Percentiles rank a stretch among this genome's conserved stretches.
Conservation (phyloP, 1,140 invertebrate genomes). For the Calephelis nemesis region DNA sequence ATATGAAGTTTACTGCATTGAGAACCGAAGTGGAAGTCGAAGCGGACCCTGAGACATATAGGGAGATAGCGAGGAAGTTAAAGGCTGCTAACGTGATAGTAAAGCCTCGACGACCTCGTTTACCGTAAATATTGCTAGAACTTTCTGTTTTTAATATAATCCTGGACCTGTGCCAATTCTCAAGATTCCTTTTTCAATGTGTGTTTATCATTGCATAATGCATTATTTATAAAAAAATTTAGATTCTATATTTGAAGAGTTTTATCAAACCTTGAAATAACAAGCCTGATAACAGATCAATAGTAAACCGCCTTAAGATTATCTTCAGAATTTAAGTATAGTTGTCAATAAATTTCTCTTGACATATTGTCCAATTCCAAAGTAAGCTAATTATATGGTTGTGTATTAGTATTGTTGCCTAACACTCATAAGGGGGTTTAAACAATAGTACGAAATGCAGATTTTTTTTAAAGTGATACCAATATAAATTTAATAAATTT, state of each 20-base stretch:
- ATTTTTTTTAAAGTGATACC: too few species aligned
- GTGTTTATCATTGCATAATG: neutral
- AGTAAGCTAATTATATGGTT: too few species aligned
- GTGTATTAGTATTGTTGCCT: too few species aligned
- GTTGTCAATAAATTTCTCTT: too few species aligned
- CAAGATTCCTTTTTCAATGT: neutral
- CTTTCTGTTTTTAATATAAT: neutral
- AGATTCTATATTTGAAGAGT: neutral
- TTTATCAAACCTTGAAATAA: conserved; percentile 8
- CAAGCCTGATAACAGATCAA: neutral
- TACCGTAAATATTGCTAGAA: conserved; percentile 53
- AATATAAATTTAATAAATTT: too few species aligned
- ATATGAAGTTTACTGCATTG: conserved; percentile 67
- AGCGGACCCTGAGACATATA: conserved; percentile 61
- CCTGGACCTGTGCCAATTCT: neutral
- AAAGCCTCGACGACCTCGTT: conserved; percentile 47
- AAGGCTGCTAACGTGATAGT: conserved; percentile 62
- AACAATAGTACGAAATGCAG: too few species aligned
- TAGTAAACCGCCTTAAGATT: neutral
- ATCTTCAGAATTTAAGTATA: too few species aligned
- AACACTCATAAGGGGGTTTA: too few species aligned
- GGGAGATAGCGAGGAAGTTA: conserved; percentile 54
- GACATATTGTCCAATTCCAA: too few species aligned
- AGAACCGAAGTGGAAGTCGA: conserved; percentile 68
- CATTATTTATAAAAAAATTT: conserved; percentile 5